Evolutionary conservation across 2,888 invertebrate genomes (phyloP).

Genomic region (Polydesmus complanatus): DNA sequence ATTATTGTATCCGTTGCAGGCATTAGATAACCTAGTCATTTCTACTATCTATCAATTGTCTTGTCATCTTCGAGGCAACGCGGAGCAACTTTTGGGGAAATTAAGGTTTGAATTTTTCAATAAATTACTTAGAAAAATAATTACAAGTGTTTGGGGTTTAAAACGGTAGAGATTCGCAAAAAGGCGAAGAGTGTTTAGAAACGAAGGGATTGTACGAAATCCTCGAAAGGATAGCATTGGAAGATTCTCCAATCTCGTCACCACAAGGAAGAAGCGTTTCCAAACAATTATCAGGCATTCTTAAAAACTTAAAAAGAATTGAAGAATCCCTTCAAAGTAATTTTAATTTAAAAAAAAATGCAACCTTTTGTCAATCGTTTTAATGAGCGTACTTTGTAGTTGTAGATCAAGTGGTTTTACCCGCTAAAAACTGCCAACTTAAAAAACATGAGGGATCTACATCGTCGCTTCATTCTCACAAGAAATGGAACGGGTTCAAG

Average conservation of each 20-base stretch:
- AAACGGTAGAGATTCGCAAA: not conserved
- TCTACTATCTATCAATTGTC: slow-evolving; percentile 40
- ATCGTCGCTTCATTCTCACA: not conserved
- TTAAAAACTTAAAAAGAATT: slow-evolving; percentile 39
- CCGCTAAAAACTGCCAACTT: not conserved
- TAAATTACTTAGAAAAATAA: slow-evolving; percentile 1
- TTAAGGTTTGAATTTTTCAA: slow-evolving; percentile 31
- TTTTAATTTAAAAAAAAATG: no score
- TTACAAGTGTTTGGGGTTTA: not conserved
- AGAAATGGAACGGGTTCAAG: slow-evolving; percentile 1
- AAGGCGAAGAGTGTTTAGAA: slow-evolving; percentile 16
- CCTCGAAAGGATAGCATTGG: slow-evolving; percentile 25
- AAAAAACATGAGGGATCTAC: not conserved
- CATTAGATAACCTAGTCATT: slow-evolving; percentile 38
- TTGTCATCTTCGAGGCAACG: slow-evolving; percentile 36
- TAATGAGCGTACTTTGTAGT: not conserved
- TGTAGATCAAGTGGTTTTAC: not conserved
- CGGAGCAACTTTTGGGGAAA: slow-evolving; percentile 36
- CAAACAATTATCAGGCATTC: slow-evolving; percentile 38
- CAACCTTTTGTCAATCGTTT: not conserved
- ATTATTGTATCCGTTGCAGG: slow-evolving; percentile 22
- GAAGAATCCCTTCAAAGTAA: slow-evolving; percentile 40
- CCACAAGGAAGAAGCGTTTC: slow-evolving; percentile 26
- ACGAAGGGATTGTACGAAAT: slow-evolving; percentile 27
- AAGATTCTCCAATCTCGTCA: slow-evolving; percentile 21